Evolutionary conservation across 2,113 vertebrate genomes (phyloP).

Genomic region (Ondatra zibethicus): DNA sequence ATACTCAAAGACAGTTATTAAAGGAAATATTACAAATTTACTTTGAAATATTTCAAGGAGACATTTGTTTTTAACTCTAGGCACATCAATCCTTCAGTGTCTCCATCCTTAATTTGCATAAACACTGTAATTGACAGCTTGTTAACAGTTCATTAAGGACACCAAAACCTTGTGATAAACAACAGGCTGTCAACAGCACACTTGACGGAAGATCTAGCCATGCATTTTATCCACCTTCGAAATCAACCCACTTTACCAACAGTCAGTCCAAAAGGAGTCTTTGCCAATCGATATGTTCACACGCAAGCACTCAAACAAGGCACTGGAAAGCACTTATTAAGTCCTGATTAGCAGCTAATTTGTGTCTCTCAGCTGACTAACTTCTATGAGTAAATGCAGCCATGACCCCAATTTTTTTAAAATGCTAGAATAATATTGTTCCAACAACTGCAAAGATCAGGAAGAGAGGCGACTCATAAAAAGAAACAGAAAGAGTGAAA

Average conservation of each 20-base stretch:
- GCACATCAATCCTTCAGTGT: constrained; percentile 85
- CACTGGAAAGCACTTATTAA: constrained; percentile 34
- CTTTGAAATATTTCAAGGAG: constrained; percentile 75
- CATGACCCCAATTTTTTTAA: constrained; percentile 22
- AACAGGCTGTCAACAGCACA: constrained; percentile 61
- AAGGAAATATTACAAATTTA: constrained; percentile 71
- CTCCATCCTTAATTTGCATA: constrained; percentile 83
- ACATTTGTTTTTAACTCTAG: constrained; percentile 64
- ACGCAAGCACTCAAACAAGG: not conserved
- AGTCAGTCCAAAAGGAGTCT: constrained; percentile 57
- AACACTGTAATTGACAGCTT: constrained; percentile 87
- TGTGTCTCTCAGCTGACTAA: constrained; percentile 38
- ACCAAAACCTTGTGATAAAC: constrained; percentile 81
- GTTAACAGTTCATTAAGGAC: constrained; percentile 88
- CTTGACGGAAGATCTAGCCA: constrained; percentile 72
- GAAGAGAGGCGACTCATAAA: not conserved
- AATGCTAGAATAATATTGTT: constrained; percentile 44
- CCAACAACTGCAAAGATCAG: not conserved
- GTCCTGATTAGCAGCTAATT: constrained; percentile 52
- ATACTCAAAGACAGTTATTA: constrained; percentile 76
- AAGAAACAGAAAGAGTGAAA: not conserved
- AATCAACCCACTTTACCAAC: constrained; percentile 67
- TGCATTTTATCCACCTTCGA: constrained; percentile 66
- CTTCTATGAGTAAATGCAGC: not conserved
- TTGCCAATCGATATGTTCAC: not conserved